Base-by-base conservation (phyloP, 37 sponge, comb jelly and placozoan species). In the Amphimedon queenslandica region DNA sequence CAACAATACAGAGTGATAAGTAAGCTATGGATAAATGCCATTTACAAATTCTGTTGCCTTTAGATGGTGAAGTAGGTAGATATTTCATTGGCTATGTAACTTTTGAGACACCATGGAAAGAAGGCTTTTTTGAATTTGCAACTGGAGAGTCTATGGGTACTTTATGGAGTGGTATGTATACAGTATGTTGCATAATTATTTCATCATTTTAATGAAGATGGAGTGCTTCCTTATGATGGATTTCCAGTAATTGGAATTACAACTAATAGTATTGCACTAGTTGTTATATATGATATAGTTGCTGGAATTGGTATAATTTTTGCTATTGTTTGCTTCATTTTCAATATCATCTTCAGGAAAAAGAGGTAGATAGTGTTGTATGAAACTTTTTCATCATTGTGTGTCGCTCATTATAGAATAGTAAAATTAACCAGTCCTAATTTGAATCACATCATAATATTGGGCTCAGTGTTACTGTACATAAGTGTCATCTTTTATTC, bases 261-360 rank as follows among this genome's bases (percentile, higher is more conserved):
- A 20, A 20, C 58, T 16, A 40, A 27, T 1, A 31, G 43, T 18
- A 23, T 63, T 5, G 31, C 72, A 16, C 55, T 79, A 33, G 43
- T 71, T 10, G 40, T 79, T 29, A 16, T 28, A 0, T 63, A 71
- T 37, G 58, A 70, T 34, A 60, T 63, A 4, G 36, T 61, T 1
- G 64, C 72, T 18, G 8, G 51, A 13, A 24, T 37, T 39, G 80
- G 80, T 6, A 3, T 63, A 3, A 11, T 63, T 3, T 79, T 79
- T 60, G 38, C 47, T 41, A n/a, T 40, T 10, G 55, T 60, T 40
- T 79, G 80, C 25, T 36, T 70, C 25, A 34, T 71, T 43, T 79
- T 79, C 55, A 79, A 63, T 28, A 16, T 63, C 40, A 35, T 63
- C 25, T 80, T 55, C 21, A 16, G 79, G 29, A 78, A 78, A 13